Evolutionary conservation across 2,113 vertebrate genomes (phyloP).

Genomic region (Brachyhypopomus occidentalis): DNA sequence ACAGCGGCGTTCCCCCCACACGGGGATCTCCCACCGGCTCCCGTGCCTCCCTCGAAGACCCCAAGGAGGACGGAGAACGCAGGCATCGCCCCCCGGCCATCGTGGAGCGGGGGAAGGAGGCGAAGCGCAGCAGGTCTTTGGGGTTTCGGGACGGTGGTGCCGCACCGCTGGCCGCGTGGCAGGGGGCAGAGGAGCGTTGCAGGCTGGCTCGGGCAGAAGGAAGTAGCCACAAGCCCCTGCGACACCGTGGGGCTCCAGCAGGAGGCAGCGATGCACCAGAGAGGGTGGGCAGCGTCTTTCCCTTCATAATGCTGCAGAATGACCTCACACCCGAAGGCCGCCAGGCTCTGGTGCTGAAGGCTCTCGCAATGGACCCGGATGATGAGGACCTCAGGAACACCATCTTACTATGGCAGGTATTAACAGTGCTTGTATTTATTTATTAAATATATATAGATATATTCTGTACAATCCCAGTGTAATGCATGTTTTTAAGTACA

Average conservation of each 20-base stretch:
- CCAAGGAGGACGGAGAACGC: constrained; percentile 62
- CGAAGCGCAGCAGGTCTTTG: constrained; percentile 79
- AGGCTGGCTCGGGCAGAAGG: not conserved
- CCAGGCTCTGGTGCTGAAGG: constrained; percentile 82
- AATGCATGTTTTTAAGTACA: no score
- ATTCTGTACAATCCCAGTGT: no score
- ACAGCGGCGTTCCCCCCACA: constrained; percentile 61
- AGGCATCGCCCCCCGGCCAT: constrained; percentile 57
- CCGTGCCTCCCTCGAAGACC: constrained; percentile 67
- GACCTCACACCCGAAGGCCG: constrained; percentile 80
- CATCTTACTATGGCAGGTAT: constrained; percentile 91
- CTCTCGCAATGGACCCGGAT: constrained; percentile 79
- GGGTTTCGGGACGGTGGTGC: constrained; percentile 61
- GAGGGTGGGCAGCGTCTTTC: constrained; percentile 56
- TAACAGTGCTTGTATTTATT: not conserved
- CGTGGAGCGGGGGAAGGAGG: constrained; percentile 65
- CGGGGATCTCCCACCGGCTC: constrained; percentile 60
- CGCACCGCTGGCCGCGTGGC: constrained; percentile 15
- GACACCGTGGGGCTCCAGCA: constrained; percentile 41
- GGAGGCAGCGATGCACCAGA: constrained; percentile 52
- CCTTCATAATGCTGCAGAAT: constrained; percentile 71
- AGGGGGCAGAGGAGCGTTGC: constrained; percentile 18
- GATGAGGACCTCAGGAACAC: constrained; percentile 77
- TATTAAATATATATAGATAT: no score
- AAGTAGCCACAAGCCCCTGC: constrained; percentile 4